These are phyloP conservation scores for Lumbricus terrestris DNA, from an alignment of 2,888 invertebrate genomes.

Conservation along the genomic window DNA sequence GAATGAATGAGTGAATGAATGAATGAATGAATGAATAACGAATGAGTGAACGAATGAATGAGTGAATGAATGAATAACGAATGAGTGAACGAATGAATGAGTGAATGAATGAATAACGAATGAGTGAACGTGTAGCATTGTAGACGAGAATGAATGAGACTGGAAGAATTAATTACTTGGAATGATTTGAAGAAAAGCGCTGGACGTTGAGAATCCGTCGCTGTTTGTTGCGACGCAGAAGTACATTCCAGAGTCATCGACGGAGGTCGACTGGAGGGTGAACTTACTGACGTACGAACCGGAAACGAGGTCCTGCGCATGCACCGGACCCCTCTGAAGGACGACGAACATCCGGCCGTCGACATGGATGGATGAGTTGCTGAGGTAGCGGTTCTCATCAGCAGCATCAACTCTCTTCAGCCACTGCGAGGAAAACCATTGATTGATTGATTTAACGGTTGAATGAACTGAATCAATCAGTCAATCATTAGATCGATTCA, in stretches of 20 bases:
- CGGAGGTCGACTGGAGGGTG: neutral
- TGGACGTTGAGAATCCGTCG: neutral
- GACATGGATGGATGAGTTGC: neutral
- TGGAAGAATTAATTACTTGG: neutral
- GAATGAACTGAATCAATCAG: neutral
- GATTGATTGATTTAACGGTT: neutral
- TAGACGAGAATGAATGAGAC: too few relatives aligned
- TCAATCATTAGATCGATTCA: too few relatives aligned
- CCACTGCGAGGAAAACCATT: neutral
- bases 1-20: too few relatives aligned
- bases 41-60: too few relatives aligned
- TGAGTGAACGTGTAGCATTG: too few relatives aligned
- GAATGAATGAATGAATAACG: too few relatives aligned
- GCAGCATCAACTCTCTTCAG: slow-evolving; percentile 3
- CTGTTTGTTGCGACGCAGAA: neutral
- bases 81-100: too few relatives aligned
- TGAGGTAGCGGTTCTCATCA: neutral
- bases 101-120: too few relatives aligned
- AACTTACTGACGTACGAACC: slow-evolving; percentile 5
- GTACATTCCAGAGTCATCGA: neutral
- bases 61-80: too few relatives aligned
- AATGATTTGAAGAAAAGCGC: neutral
- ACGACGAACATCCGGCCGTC: neutral
- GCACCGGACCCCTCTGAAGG: slow-evolving; percentile 11
- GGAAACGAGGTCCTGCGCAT: neutral